Percentiles rank a stretch among this genome's conserved stretches.
Evolutionary conservation across 2,113 vertebrate genomes (phyloP).

Genomic region (Pelusios castaneus): DNA sequence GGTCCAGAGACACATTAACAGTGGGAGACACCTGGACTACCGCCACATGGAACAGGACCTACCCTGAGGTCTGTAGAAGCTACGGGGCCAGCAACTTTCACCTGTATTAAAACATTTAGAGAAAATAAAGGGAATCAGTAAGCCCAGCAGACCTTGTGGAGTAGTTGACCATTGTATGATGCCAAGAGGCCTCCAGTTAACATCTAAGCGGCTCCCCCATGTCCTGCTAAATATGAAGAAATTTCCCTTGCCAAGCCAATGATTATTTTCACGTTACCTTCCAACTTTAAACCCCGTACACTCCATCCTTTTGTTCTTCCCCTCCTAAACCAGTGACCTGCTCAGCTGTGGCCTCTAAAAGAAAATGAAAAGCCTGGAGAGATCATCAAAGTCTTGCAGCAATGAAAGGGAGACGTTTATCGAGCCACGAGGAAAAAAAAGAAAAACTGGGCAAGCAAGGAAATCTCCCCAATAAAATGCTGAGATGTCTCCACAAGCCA

Average conservation of each 20-base stretch:
- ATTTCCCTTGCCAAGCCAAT: not conserved
- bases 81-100: not conserved
- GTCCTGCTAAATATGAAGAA: not conserved
- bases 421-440: not conserved
- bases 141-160: accelerated
- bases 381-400: not conserved
- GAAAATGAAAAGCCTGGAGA: not conserved
- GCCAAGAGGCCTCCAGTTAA: not conserved
- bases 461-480: not conserved
- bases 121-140: not conserved
- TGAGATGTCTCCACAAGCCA: not conserved
- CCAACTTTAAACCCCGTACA: not conserved
- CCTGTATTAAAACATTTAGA: not conserved
- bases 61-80: not conserved
- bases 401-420: not conserved
- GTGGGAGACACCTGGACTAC: not conserved
- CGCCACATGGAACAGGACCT: not conserved
- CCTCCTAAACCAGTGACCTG: not conserved
- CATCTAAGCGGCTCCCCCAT: not conserved
- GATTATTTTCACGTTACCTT: not conserved
- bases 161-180: not conserved
- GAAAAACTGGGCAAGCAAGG: not conserved
- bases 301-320: not conserved
- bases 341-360: not conserved
- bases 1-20: not conserved